phyloP scores from a whole-genome alignment of 2,113 vertebrate species.

The Microtus montanus region DNA sequence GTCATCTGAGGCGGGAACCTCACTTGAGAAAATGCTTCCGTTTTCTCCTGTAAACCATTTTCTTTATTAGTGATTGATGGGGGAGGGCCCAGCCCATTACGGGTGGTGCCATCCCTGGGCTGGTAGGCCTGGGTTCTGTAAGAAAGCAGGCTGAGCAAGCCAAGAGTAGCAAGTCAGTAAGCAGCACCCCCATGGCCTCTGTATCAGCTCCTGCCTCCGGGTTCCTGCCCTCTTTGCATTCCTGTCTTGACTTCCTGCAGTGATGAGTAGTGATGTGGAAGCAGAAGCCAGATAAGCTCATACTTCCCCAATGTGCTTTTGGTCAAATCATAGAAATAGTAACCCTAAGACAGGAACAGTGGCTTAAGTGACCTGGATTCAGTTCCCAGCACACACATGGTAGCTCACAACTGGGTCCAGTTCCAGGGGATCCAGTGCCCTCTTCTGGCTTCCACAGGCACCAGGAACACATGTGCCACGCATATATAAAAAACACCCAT shows the following conservation, averaged over 20 bases:
- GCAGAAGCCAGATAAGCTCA: not conserved
- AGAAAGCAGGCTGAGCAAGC: not conserved
- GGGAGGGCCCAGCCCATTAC: not conserved
- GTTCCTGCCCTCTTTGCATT: not conserved
- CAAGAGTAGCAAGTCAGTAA: not conserved
- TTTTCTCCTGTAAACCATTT: not conserved
- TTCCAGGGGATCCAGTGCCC: not conserved
- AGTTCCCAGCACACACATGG: not conserved
- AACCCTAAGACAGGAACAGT: not conserved
- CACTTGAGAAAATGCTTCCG: not conserved
- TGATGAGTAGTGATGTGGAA: not conserved
- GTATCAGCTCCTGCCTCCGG: not conserved
- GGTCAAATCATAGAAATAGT: not conserved
- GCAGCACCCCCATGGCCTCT: not conserved
- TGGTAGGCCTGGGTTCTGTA: not conserved
- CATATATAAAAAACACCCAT: not conserved
- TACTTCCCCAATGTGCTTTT: not conserved
- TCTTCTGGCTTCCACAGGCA: not conserved
- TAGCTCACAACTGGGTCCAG: not conserved
- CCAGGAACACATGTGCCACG: not conserved
- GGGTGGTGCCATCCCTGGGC: not conserved
- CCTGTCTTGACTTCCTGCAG: not conserved
- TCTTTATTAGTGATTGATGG: not conserved
- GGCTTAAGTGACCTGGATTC: not conserved
- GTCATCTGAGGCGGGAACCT: not conserved